Conservation (phyloP, 92 coral and sea anemone genomes). For the Nematostella vectensis region DNA sequence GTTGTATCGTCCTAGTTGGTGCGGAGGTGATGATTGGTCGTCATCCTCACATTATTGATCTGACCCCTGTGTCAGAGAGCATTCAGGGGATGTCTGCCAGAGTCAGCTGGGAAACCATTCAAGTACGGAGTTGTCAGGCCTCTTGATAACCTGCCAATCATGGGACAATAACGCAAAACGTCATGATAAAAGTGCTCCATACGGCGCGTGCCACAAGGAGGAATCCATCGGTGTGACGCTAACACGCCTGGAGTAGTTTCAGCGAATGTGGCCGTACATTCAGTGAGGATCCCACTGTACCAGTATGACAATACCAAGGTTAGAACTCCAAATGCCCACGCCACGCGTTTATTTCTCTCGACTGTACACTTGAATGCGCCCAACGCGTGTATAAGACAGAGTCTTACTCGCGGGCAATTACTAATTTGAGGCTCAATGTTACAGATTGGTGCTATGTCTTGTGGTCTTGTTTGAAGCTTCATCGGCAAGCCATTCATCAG, state of each 20-base stretch:
- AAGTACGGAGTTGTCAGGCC: slow-evolving; percentile 26
- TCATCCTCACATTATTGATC: slow-evolving; percentile 4
- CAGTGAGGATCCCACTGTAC: too few relatives aligned
- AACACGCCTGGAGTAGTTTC: background rate
- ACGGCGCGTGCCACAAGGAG: slow-evolving; percentile 32
- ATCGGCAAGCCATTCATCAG: background rate
- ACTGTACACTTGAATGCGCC: too few relatives aligned
- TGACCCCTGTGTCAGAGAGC: slow-evolving; percentile 18
- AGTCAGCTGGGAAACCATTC: slow-evolving; percentile 29
- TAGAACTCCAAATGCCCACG: background rate
- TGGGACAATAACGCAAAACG: slow-evolving; percentile 13
- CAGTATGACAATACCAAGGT: background rate
- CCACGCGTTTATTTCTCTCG: too few relatives aligned
- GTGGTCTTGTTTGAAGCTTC: background rate
- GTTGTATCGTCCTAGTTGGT: too few relatives aligned
- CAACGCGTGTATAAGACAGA: too few relatives aligned
- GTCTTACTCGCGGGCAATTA: too few relatives aligned
- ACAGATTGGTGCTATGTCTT: background rate
- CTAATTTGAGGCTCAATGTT: too few relatives aligned
- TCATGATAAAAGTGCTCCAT: slow-evolving; percentile 24
- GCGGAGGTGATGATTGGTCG: too few relatives aligned
- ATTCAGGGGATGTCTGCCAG: slow-evolving; percentile 15
- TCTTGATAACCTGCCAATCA: slow-evolving; percentile 30
- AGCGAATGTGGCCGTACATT: too few relatives aligned
- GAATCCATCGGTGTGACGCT: slow-evolving; percentile 2